Percentiles rank a stretch among this genome's conserved stretches.
phyloP scores from a whole-genome alignment of 1,140 invertebrate species.

The Lepidurus couesii region DNA sequence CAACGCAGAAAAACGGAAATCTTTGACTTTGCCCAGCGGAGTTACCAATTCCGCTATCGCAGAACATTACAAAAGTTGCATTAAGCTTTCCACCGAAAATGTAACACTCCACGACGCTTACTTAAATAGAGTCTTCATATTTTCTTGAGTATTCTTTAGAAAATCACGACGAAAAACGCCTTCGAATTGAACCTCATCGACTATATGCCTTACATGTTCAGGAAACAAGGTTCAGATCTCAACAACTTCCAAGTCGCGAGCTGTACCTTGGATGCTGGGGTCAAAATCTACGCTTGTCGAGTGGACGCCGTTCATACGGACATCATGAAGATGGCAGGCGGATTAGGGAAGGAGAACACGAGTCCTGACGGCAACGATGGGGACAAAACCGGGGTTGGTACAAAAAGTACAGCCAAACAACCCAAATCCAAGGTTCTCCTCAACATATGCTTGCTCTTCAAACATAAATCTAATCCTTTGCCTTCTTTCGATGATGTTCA shows the following conservation, averaged over 20 bases:
- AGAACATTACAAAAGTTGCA: slow-evolving; percentile 60
- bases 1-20: slow-evolving; percentile 35
- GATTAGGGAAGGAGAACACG: slow-evolving; percentile 48
- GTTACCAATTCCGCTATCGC: slow-evolving; percentile 49
- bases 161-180: slow-evolving; percentile 79
- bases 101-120: slow-evolving; percentile 43
- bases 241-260: slow-evolving; percentile 64
- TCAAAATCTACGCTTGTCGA: slow-evolving; percentile 73
- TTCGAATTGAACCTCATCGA: slow-evolving; percentile 77
- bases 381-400: slow-evolving; percentile 45
- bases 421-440: slow-evolving; percentile 42
- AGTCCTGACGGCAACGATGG: slow-evolving; percentile 47
- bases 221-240: slow-evolving; percentile 58
- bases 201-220: slow-evolving; percentile 65
- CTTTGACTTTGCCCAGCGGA: slow-evolving; percentile 40
- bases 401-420: slow-evolving; percentile 44
- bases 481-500: background rate
- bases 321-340: slow-evolving; percentile 67
- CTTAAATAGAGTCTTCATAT: background rate
- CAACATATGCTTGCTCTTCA: background rate
- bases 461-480: background rate
- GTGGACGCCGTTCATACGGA: slow-evolving; percentile 72
- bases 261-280: slow-evolving; percentile 70
- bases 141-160: slow-evolving; percentile 45
- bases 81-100: slow-evolving; percentile 63